phyloP scores from a whole-genome alignment of 37 sponge, comb jelly and placozoan species.

The Spongilla lacustris region DNA sequence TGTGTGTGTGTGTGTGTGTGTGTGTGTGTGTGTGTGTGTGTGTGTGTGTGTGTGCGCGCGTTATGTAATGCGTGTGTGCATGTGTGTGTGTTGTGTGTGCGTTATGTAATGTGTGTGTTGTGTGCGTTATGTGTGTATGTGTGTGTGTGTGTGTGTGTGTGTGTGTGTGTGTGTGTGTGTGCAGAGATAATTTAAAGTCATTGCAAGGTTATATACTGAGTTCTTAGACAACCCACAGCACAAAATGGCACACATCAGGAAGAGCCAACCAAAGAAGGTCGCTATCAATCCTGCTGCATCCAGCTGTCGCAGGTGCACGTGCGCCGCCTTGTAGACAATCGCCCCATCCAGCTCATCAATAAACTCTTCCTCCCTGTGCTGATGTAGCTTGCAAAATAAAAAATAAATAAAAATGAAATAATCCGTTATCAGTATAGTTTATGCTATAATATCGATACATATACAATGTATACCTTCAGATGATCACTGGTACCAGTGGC shows the following conservation, averaged over 20 bases:
- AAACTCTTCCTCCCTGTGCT: background rate
- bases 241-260: background rate
- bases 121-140: too few species aligned
- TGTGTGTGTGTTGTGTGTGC: too few species aligned
- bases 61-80: background rate
- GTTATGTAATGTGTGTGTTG: too few species aligned
- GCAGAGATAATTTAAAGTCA: too few species aligned
- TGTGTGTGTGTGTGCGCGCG: slow-evolving; percentile 16
- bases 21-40: slow-evolving; percentile 24
- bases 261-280: background rate
- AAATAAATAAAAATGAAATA: too few species aligned
- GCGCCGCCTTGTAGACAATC: background rate
- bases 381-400: background rate
- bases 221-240: background rate
- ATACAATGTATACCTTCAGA: too few species aligned
- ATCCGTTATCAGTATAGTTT: too few species aligned
- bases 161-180: too few species aligned
- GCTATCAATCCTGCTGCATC: background rate
- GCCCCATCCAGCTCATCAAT: background rate
- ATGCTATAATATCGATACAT: too few species aligned
- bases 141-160: too few species aligned
- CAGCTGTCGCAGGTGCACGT: background rate
- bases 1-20: slow-evolving; percentile 46
- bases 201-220: too few species aligned
- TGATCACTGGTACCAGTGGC: too few species aligned